Evolutionary conservation across 2,797 vertebrate genomes (phyloP), one percentile per base, ranked within the genome.

Genomic region (Catostomus latipinnis): DNA sequence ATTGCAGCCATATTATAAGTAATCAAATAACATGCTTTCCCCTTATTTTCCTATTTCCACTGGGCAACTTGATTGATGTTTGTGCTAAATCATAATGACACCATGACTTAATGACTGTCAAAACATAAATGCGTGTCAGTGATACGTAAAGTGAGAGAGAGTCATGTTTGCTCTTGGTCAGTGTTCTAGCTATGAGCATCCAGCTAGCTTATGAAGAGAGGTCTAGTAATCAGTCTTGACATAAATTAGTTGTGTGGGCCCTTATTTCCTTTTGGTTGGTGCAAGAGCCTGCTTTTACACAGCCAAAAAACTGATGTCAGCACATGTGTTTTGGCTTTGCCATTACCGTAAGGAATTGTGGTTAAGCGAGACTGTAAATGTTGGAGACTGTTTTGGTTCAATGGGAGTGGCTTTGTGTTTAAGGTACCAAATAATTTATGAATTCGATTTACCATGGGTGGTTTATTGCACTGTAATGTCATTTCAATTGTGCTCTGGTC

Each of bases 181-280:
- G n/a, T 46, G 57, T 71, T 45, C 10, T 10, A 71, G 49, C 48
- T 45, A 10, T 2, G 10, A 43, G 8, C 8, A 6, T 65, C 62
- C 62, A 65, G 14, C 62, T 14, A n/a, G 43, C 13, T 46, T 65
- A 65, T 65, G 62, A 65, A 65, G 62, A 46, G 22, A 54, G 43
- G 50, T 49, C 50, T 62, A 49, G 76, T 71, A 78, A 78, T 78
- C 14, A 71, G 22, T 46, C 11, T 8, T 78, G 76, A 78, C 68
- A 71, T 71, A 71, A 78, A 78, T 78, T 63, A 78, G 68, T 49
- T 78, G 76, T 18, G 49, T 71, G 76, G 57, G 49, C 49, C 58
- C 10, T 53, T 63, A 54, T 62, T 62, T 71, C 67, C 49, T 71
- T 34, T 78, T 62, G 67, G 57, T 78, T 71, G 58, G 57, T 53